phyloP scores from a whole-genome alignment of 2,113 vertebrate species.

The Muntiacus reevesi region DNA sequence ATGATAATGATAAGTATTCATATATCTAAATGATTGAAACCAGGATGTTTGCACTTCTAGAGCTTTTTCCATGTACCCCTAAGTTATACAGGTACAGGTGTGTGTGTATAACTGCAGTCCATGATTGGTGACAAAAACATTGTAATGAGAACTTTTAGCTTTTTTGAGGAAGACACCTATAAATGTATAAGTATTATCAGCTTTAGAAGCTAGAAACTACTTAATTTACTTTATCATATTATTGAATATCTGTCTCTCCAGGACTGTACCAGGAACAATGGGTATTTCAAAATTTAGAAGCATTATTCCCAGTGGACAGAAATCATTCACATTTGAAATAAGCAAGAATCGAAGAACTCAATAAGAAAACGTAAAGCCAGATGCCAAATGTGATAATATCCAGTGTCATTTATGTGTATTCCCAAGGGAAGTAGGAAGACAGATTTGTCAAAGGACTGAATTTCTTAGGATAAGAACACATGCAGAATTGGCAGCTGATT shows the following conservation, averaged over 20 bases:
- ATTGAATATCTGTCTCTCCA: not conserved
- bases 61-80: not conserved
- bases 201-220: not conserved
- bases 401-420: not conserved
- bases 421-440: not conserved
- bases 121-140: not conserved
- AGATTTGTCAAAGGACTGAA: not conserved
- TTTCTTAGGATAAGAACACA: not conserved
- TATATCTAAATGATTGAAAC: not conserved
- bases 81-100: not conserved
- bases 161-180: not conserved
- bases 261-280: not conserved
- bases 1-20: not conserved
- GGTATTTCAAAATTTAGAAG: not conserved
- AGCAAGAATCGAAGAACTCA: not conserved
- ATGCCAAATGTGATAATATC: not conserved
- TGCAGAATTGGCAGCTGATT: not conserved
- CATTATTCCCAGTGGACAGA: not conserved
- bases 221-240: not conserved
- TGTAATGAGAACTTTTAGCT: not conserved
- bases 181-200: not conserved
- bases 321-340: not conserved
- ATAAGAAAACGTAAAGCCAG: not conserved
- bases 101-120: not conserved
- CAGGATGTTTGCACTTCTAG: not conserved